Percentiles rank a stretch among this genome's conserved stretches.
phyloP scores from a whole-genome alignment of 64 coral and sea anemone species.

The Exaiptasia diaphana region DNA sequence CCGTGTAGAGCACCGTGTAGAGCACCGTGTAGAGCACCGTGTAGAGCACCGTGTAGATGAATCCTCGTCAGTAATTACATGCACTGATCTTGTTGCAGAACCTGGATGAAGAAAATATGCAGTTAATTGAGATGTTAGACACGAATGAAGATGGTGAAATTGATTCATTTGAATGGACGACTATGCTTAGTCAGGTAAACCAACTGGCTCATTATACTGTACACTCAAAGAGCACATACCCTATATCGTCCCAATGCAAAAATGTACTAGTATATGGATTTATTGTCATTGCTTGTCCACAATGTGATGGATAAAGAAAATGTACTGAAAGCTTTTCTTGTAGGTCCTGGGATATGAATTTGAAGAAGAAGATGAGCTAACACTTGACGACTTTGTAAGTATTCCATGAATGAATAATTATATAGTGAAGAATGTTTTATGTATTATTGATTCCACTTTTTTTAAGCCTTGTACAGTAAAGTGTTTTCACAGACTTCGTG shows the following conservation, averaged over 20 bases:
- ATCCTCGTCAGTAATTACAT: too few species aligned
- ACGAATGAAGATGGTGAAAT: slow-evolving; percentile 84
- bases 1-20: too few species aligned
- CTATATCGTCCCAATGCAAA: too few species aligned
- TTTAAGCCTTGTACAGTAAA: not conserved
- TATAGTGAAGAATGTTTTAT: not conserved
- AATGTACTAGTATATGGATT: too few species aligned
- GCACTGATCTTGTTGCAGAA: slow-evolving; percentile 70
- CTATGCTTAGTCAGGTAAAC: slow-evolving; percentile 79
- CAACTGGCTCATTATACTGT: not conserved
- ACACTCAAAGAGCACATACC: not conserved
- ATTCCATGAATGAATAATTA: not conserved
- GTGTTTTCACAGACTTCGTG: not conserved
- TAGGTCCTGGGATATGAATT: slow-evolving; percentile 85
- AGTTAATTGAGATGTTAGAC: slow-evolving; percentile 77
- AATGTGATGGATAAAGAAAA: not conserved
- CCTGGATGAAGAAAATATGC: slow-evolving; percentile 59
- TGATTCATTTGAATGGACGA: slow-evolving; percentile 93
- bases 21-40: too few species aligned
- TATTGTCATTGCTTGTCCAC: not conserved
- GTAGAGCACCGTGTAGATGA: too few species aligned
- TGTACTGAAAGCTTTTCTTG: not conserved
- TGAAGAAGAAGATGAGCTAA: slow-evolving; percentile 66
- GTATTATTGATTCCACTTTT: not conserved
- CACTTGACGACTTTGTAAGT: slow-evolving; percentile 21